phyloP scores from a whole-genome alignment of 92 coral and sea anemone genomes.

The Blastomussa wellsi region DNA sequence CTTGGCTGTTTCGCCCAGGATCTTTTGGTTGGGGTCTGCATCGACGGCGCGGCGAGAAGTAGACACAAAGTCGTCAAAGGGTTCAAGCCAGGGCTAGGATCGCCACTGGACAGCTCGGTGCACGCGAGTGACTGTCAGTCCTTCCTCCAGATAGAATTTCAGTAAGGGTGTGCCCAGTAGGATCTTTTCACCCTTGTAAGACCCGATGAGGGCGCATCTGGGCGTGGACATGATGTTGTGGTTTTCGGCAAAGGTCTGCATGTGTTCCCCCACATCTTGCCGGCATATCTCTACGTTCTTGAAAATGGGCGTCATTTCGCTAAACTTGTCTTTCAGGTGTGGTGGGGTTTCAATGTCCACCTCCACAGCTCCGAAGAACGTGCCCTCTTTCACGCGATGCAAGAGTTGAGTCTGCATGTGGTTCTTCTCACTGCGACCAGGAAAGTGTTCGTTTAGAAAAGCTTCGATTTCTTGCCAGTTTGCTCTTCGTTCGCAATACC shows the following conservation, averaged over 20 bases:
- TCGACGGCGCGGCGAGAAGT: background rate
- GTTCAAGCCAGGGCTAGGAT: background rate
- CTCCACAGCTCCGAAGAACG: background rate
- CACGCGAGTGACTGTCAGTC: background rate
- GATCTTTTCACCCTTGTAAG: background rate
- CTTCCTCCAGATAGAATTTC: background rate
- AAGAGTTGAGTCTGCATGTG: background rate
- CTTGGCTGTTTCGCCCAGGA: background rate
- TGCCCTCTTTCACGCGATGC: background rate
- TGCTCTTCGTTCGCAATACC: background rate
- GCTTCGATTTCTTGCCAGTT: background rate
- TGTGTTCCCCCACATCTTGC: conserved; percentile 34
- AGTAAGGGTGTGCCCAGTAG: background rate
- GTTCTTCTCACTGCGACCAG: background rate
- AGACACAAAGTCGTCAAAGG: background rate
- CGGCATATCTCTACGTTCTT: conserved; percentile 34
- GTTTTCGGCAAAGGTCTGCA: background rate
- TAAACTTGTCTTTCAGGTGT: conserved; percentile 35
- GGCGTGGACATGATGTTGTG: background rate
- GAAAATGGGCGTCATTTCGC: conserved; percentile 31
- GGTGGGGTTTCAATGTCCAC: conserved; percentile 45
- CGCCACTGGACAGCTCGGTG: background rate
- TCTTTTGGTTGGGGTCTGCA: too few relatives aligned
- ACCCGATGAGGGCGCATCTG: background rate
- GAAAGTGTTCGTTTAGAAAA: background rate